Base-by-base conservation (phyloP, 2,113 vertebrate genomes). In the Excalfactoria chinensis region DNA sequence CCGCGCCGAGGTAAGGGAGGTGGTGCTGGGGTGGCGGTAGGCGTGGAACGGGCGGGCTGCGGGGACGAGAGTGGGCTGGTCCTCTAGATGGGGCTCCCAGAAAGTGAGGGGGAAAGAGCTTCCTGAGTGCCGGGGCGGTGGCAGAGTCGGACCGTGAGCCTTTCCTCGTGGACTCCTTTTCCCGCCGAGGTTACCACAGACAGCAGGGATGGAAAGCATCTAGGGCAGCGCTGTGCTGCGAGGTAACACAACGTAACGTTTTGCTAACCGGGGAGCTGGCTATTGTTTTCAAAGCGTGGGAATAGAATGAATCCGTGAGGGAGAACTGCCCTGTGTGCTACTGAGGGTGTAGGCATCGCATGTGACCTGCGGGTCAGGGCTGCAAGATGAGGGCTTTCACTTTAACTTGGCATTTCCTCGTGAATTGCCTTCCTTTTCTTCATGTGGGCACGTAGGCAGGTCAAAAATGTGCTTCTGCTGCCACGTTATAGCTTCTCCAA, bases 401-500 rank as follows among this genome's bases (percentile, higher is more conserved):
- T 19, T 40, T 16, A 18, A 18, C 56, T 7, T 3, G 69, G 41
- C 56, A 0, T 32, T 40, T 49, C 30, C 66, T 37, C 32, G 4
- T 10, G 44, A 26, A 13, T 48, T 37, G 7, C 35, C 40, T 19
- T 18, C 0, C 7, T 40, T 81, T 55, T 4, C 19, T 43, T 32
- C 4, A 0, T 0, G 76, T 2, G 64, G 32, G 86, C 30, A 4
- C 17, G 2, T 9, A 2, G 77, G 53, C 58, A 20, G 34, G 35
- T 32, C 9, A 0, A 0, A 43, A 35, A 3, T 1, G 16, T 7
- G 32, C 0, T 0, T 20, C 5, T 4, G 53, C 28, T 17, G 56
- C 73, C 17, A 56, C 15, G 70, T 35, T 2, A 67, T 25, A 3
- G 74, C 66, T 51, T 77, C 21, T 41, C 37, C 5, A 0, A 0